Conservation (phyloP, 2,113 vertebrate species). For the Apodemus speciosus region DNA sequence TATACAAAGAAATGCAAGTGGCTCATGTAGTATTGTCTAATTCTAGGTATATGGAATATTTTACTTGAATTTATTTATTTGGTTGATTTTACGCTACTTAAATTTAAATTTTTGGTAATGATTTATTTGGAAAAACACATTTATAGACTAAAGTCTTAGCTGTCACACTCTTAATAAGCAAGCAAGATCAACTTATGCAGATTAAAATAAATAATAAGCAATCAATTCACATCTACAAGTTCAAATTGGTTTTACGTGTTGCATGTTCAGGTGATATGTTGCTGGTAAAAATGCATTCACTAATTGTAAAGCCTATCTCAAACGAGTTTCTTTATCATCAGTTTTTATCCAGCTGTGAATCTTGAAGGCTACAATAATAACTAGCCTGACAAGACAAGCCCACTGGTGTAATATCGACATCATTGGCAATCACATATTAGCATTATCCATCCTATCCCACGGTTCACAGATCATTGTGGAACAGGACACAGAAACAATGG, state of each 20-base stretch:
- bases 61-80: slow-evolving; percentile 19
- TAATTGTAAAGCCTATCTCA: neutral
- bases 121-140: neutral
- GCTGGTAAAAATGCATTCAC: neutral
- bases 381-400: neutral
- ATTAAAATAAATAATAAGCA: slow-evolving; percentile 41
- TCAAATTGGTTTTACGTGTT: slow-evolving; percentile 40
- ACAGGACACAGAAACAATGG: neutral
- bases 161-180: neutral
- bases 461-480: neutral
- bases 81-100: slow-evolving; percentile 31
- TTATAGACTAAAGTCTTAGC: slow-evolving; percentile 22
- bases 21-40: neutral
- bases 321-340: neutral
- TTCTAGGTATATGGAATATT: neutral
- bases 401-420: neutral
- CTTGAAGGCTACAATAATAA: neutral
- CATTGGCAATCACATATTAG: neutral
- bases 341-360: neutral
- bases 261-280: slow-evolving; percentile 4
- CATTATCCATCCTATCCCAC: too few relatives aligned
- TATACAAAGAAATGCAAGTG: neutral
- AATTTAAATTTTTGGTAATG: slow-evolving; percentile 16
- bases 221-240: slow-evolving; percentile 37
- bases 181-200: neutral